phyloP scores from a whole-genome alignment of 2,797 vertebrate species.

The Syngnathus acus region DNA sequence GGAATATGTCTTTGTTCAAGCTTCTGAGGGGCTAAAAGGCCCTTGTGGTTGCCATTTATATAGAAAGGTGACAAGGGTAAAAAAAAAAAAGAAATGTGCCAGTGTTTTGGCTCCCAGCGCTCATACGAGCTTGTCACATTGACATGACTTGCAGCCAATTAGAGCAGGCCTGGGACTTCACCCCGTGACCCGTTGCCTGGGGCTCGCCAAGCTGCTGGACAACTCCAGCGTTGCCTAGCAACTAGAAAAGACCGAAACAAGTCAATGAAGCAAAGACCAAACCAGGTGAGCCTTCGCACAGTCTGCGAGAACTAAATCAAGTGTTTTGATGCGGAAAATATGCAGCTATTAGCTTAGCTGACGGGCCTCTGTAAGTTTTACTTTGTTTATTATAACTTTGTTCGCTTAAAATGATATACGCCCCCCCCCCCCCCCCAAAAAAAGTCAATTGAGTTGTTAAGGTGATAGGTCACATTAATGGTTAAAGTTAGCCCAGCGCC shows the following conservation, averaged over 20 bases:
- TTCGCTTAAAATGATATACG: no score
- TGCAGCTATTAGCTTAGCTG: neutral
- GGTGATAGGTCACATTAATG: no score
- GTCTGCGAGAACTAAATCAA: neutral
- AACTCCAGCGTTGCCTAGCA: constrained; percentile 4
- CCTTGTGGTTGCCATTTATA: no score
- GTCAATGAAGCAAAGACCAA: neutral
- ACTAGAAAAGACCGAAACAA: constrained; percentile 20
- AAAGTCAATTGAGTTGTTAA: neutral
- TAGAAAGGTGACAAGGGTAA: no score
- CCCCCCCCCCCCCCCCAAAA: neutral
- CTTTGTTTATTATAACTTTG: no score
- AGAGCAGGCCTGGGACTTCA: constrained; percentile 44
- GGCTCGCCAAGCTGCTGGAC: constrained; percentile 29
- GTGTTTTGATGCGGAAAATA: neutral
- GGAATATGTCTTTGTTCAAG: no score
- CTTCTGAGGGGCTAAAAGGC: no score
- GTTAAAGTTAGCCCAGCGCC: no score
- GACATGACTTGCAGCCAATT: constrained; percentile 40
- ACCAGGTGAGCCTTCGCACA: neutral
- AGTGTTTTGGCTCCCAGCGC: neutral
- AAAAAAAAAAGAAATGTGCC: no score
- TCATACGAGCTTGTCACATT: neutral
- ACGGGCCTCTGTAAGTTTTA: no score
- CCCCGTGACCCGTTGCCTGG: constrained; percentile 48